These are phyloP conservation scores for Porites lobata DNA, from an alignment of 92 coral and sea anemone species.

Conservation along the genomic window DNA sequence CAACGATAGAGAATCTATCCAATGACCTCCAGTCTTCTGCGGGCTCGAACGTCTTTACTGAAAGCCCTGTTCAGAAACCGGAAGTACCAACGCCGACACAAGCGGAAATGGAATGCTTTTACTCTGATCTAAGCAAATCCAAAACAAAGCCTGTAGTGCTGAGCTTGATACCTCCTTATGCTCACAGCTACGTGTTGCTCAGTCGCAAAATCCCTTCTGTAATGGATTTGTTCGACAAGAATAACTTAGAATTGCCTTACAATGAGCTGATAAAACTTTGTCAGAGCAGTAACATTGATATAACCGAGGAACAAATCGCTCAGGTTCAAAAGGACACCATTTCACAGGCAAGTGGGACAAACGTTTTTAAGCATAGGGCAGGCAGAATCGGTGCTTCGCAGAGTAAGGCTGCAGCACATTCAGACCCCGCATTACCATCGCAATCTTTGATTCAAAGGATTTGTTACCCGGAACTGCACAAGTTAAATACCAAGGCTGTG, in stretches of 20 bases:
- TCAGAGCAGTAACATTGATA: conserved; percentile 38
- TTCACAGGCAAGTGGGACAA: conserved; percentile 41
- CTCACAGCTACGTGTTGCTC: conserved; percentile 56
- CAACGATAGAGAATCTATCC: conserved; percentile 28
- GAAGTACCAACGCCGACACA: too few relatives aligned
- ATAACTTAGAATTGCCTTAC: conserved; percentile 53
- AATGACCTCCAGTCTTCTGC: conserved; percentile 27
- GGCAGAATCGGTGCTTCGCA: conserved; percentile 26
- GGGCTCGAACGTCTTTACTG: not conserved
- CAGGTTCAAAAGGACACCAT: conserved; percentile 63
- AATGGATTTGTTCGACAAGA: conserved; percentile 42
- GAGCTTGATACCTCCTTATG: conserved; percentile 65
- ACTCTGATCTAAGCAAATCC: conserved; percentile 51
- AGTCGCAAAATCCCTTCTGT: conserved; percentile 53
- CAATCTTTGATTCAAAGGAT: conserved; percentile 57
- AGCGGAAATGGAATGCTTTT: too few relatives aligned
- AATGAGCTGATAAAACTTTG: conserved; percentile 47
- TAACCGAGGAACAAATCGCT: conserved; percentile 51
- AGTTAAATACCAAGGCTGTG: conserved; percentile 53
- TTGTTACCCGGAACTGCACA: conserved; percentile 67
- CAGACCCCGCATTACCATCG: conserved; percentile 63
- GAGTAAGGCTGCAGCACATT: conserved; percentile 58
- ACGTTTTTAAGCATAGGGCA: conserved; percentile 58
- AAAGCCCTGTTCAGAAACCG: too few relatives aligned
- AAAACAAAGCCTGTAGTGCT: conserved; percentile 73